These are phyloP conservation scores for Plecturocebus donacophilus DNA, from an alignment of 2,113 vertebrate species.

Conservation along the genomic window DNA sequence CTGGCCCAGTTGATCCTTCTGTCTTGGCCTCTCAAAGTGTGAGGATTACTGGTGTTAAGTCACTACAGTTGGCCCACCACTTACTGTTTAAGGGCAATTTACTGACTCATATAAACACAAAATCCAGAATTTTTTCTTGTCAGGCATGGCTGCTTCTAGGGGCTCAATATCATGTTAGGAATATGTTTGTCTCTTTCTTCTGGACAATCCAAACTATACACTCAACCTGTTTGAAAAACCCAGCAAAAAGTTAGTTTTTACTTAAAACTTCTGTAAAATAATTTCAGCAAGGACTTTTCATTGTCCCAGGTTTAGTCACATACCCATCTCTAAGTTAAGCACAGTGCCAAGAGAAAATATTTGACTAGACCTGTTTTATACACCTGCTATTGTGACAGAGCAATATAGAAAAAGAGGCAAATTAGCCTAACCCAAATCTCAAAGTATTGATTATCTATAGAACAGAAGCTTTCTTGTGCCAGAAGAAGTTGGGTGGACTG, in stretches of 20 bases:
- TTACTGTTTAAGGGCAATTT: background rate
- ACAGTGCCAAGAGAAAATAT: background rate
- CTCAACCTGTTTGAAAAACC: background rate
- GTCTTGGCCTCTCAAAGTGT: too few relatives aligned
- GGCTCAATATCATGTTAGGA: background rate
- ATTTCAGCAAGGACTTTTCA: background rate
- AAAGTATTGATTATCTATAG: background rate
- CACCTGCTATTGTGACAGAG: background rate
- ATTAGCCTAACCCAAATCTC: background rate
- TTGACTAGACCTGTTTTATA: background rate
- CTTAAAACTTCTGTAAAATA: background rate
- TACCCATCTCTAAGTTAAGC: background rate
- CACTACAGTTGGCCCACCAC: background rate
- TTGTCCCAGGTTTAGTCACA: background rate
- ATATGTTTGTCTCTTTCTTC: background rate
- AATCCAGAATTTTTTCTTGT: background rate
- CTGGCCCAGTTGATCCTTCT: too few relatives aligned
- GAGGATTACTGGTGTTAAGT: too few relatives aligned
- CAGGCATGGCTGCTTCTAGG: background rate
- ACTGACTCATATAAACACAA: background rate
- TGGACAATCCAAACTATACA: background rate
- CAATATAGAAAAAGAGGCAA: background rate
- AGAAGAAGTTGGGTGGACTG: background rate
- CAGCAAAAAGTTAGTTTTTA: background rate
- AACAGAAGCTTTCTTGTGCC: background rate